phyloP scores from a whole-genome alignment of 2,113 vertebrate species.

The Oryzias curvinotus region DNA sequence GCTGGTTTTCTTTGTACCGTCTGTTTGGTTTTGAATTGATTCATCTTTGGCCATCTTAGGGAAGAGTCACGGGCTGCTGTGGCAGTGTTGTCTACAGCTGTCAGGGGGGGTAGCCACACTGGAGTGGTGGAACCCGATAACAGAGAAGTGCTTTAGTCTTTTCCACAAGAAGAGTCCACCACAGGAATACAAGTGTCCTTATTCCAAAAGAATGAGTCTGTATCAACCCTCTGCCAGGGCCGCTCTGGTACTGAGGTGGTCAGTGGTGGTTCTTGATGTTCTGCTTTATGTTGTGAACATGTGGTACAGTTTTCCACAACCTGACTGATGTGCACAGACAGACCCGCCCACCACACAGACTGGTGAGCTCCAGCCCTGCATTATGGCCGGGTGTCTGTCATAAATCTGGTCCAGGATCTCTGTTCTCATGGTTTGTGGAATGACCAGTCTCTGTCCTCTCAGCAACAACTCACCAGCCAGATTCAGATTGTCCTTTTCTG shows the following conservation, averaged over 20 bases:
- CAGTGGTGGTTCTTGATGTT: not conserved
- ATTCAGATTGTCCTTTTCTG: not conserved
- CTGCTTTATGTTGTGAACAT: constrained; percentile 11
- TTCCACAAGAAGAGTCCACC: not conserved
- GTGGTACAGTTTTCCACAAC: not conserved
- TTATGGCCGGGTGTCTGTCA: not conserved
- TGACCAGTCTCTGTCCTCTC: constrained; percentile 5
- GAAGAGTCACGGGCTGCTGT: too few relatives aligned
- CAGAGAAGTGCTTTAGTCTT: too few relatives aligned
- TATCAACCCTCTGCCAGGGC: not conserved
- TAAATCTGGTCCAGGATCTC: not conserved
- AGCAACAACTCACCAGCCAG: not conserved
- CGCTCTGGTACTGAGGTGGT: not conserved
- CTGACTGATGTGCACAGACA: not conserved
- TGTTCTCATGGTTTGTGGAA: not conserved
- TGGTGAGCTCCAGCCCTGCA: constrained; percentile 3
- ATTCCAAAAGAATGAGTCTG: too few relatives aligned
- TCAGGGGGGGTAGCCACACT: too few relatives aligned
- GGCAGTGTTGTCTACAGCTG: too few relatives aligned
- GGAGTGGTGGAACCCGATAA: not conserved
- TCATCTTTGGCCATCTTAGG: too few relatives aligned
- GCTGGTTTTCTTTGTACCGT: too few relatives aligned
- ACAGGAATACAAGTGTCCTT: too few relatives aligned
- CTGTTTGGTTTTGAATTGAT: too few relatives aligned
- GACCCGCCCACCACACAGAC: not conserved